Conservation (phyloP, 2,888 invertebrate genomes). For the Oxystoma pomonae region DNA sequence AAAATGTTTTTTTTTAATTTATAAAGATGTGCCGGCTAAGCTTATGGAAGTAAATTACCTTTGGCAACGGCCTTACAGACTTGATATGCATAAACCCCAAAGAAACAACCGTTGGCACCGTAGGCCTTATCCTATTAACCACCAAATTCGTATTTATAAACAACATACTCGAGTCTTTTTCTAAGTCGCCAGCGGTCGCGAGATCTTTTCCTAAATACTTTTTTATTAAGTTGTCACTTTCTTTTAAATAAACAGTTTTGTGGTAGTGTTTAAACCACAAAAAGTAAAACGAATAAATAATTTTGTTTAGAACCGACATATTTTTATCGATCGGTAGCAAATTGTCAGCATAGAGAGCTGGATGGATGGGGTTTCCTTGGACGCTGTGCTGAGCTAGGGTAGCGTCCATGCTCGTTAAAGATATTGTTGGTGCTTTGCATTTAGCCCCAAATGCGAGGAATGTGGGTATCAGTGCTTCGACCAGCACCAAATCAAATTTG, state of each 20-base stretch:
- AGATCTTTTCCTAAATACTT: constrained; percentile 38
- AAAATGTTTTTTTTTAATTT: no score
- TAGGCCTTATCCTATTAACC: constrained; percentile 35
- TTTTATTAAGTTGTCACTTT: constrained; percentile 31
- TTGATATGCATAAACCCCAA: neutral
- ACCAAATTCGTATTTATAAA: constrained; percentile 37
- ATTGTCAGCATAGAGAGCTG: constrained; percentile 32
- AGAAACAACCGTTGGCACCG: neutral
- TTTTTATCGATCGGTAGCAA: constrained; percentile 24
- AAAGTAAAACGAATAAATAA: constrained; percentile 29
- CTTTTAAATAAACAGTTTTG: constrained; percentile 26
- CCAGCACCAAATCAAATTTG: constrained; percentile 20
- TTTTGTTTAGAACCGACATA: constrained; percentile 43
- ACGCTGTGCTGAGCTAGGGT: constrained; percentile 27
- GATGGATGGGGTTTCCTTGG: constrained; percentile 31
- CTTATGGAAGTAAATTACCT: no score
- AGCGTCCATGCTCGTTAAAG: constrained; percentile 26
- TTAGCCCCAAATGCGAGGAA: constrained; percentile 3
- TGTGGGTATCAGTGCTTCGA: constrained; percentile 12
- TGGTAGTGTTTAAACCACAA: constrained; percentile 30
- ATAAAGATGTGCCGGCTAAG: no score
- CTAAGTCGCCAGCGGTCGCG: constrained; percentile 33
- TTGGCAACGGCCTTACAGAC: neutral
- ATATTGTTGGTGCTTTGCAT: constrained; percentile 10
- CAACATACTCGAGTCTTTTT: constrained; percentile 19